These are phyloP conservation scores for Drosophila punjabiensis DNA, from an alignment of 1,140 invertebrate genomes.

Conservation along the genomic window DNA sequence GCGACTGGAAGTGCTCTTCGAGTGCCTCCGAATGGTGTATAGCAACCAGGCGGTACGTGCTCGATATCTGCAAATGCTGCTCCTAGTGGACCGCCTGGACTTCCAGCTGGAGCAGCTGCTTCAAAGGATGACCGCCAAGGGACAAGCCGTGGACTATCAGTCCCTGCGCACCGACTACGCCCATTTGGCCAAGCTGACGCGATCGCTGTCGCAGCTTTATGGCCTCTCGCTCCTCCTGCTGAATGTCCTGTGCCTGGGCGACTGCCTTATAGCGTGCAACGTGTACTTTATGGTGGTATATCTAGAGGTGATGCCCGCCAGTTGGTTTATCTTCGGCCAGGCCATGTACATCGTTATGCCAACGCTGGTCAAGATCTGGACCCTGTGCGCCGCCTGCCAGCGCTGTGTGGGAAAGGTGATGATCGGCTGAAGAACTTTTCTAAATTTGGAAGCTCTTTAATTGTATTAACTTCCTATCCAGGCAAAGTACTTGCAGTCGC, in stretches of 20 bases:
- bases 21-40: constrained; percentile 25
- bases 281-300: constrained; percentile 51
- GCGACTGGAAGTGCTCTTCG: not conserved
- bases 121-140: not conserved
- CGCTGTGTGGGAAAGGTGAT: constrained; percentile 44
- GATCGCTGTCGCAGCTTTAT: constrained; percentile 43
- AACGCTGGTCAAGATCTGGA: constrained; percentile 59
- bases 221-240: constrained; percentile 60
- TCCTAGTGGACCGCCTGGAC: constrained; percentile 58
- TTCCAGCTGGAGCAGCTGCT: constrained; percentile 35
- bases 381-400: constrained; percentile 51
- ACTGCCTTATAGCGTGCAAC: constrained; percentile 63
- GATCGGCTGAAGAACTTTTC: not conserved
- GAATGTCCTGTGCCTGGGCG: constrained; percentile 64
- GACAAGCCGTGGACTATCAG: constrained; percentile 9
- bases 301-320: not conserved
- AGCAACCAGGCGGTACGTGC: constrained; percentile 58
- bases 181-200: constrained; percentile 41
- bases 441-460: not conserved
- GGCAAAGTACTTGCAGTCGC: constrained; percentile 24
- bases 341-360: constrained; percentile 42
- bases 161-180: constrained; percentile 42
- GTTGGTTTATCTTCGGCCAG: constrained; percentile 39
- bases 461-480: not conserved
- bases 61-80: constrained; percentile 56